These are phyloP conservation scores for Trachemys scripta DNA, from an alignment of 2,113 vertebrate genomes.

Conservation along the genomic window DNA sequence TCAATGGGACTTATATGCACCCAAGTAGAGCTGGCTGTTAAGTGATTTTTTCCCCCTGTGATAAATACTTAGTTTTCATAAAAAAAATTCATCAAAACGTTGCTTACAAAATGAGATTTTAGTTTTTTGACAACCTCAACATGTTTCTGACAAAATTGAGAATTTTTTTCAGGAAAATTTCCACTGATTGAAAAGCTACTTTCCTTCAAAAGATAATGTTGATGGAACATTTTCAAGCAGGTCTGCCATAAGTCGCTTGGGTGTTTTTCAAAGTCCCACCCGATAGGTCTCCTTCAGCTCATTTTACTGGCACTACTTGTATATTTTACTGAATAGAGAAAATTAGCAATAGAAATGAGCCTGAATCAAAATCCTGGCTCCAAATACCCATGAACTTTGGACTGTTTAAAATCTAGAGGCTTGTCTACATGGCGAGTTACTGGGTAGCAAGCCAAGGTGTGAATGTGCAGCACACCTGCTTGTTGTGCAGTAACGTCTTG, in stretches of 20 bases:
- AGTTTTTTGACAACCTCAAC: neutral
- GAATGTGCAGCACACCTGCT: too few species aligned
- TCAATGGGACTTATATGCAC: neutral
- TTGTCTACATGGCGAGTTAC: too few species aligned
- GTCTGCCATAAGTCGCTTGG: neutral
- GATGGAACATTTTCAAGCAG: neutral
- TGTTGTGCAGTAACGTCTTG: too few species aligned
- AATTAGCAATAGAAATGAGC: neutral
- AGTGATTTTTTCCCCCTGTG: neutral
- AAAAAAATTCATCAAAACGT: neutral
- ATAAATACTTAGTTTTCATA: neutral
- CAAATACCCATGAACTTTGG: fast-evolving
- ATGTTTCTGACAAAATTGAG: neutral
- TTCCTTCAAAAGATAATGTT: neutral
- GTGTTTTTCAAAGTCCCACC: neutral
- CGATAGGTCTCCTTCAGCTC: too few species aligned
- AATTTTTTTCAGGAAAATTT: neutral
- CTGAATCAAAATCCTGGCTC: neutral
- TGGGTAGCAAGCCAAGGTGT: too few species aligned
- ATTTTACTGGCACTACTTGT: neutral
- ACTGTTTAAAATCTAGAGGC: neutral
- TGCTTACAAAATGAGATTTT: neutral
- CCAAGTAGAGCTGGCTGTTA: neutral
- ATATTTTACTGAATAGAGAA: neutral
- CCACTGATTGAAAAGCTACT: neutral